phyloP scores from a whole-genome alignment of 2,113 vertebrate genomes.

The Entelurus aequoreus region DNA sequence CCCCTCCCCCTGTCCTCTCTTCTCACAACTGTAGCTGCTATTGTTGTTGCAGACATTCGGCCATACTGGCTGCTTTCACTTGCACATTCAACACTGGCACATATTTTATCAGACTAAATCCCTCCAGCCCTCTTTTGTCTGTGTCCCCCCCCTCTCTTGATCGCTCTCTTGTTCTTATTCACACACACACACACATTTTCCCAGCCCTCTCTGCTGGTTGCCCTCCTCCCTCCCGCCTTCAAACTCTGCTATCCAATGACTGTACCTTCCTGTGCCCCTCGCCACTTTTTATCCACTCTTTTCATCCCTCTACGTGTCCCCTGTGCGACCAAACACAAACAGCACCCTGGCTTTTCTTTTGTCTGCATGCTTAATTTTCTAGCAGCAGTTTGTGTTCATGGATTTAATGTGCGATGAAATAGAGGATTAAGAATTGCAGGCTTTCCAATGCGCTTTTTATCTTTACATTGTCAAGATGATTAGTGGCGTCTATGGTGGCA shows the following conservation, averaged over 20 bases:
- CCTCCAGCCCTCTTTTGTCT: slow-evolving; percentile 54
- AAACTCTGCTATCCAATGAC: slow-evolving; percentile 45
- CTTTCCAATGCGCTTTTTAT: slow-evolving; percentile 22
- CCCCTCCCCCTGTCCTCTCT: background rate
- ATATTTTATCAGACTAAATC: slow-evolving; percentile 70
- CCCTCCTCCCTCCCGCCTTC: slow-evolving; percentile 41
- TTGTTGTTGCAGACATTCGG: slow-evolving; percentile 57
- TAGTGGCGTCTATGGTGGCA: background rate
- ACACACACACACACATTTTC: slow-evolving; percentile 68
- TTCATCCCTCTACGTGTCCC: background rate
- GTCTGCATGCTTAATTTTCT: slow-evolving; percentile 60
- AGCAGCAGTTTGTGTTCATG: slow-evolving; percentile 45
- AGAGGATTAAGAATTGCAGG: slow-evolving; percentile 32
- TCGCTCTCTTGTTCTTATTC: slow-evolving; percentile 67
- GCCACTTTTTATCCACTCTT: slow-evolving; percentile 56
- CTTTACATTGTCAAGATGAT: slow-evolving; percentile 35
- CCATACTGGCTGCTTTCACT: slow-evolving; percentile 71
- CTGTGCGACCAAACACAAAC: background rate
- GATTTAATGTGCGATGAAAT: slow-evolving; percentile 60
- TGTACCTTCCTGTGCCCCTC: slow-evolving; percentile 55
- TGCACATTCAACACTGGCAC: slow-evolving; percentile 64
- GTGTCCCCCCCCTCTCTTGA: slow-evolving; percentile 47
- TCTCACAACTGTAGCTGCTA: slow-evolving; percentile 46
- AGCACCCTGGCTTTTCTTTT: slow-evolving; percentile 52
- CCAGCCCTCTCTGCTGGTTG: slow-evolving; percentile 44